These are phyloP conservation scores for Heteromormyrus szaboi DNA, from an alignment of 2,797 vertebrate genomes.

Conservation along the genomic window DNA sequence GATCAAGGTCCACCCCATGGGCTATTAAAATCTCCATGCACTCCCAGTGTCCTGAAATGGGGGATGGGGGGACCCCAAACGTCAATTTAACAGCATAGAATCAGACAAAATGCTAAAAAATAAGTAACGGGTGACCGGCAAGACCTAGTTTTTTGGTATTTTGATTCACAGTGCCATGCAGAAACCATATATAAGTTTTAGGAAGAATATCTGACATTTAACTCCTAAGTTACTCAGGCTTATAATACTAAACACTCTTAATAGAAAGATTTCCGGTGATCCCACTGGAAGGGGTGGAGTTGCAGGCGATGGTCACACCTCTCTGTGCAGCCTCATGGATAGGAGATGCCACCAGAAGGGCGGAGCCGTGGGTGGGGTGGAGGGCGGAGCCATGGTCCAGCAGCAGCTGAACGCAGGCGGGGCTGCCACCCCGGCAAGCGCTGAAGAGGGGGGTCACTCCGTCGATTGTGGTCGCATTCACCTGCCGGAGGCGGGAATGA, in stretches of 20 bases:
- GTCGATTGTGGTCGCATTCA: slow-evolving; percentile 58
- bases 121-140: not conserved
- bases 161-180: not conserved
- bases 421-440: slow-evolving; percentile 61
- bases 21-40: slow-evolving; percentile 83
- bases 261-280: not conserved
- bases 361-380: slow-evolving; percentile 36
- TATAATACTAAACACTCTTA: not conserved
- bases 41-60: slow-evolving; percentile 67
- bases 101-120: not conserved
- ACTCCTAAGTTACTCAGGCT: not conserved
- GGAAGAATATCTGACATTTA: not conserved
- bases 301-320: slow-evolving; percentile 47
- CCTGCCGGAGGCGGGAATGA: slow-evolving; percentile 39
- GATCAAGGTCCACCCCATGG: slow-evolving; percentile 67
- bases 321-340: slow-evolving; percentile 61
- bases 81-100: not conserved
- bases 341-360: slow-evolving; percentile 51
- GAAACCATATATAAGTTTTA: not conserved
- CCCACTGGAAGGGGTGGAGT: not conserved
- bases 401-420: slow-evolving; percentile 57
- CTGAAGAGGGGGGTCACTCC: slow-evolving; percentile 64
- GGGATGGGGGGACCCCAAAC: not conserved
- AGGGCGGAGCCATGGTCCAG: slow-evolving; percentile 57
- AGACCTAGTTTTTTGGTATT: not conserved